These are phyloP conservation scores for Xenopus petersii DNA, from an alignment of 2,797 vertebrate species.

Conservation along the genomic window DNA sequence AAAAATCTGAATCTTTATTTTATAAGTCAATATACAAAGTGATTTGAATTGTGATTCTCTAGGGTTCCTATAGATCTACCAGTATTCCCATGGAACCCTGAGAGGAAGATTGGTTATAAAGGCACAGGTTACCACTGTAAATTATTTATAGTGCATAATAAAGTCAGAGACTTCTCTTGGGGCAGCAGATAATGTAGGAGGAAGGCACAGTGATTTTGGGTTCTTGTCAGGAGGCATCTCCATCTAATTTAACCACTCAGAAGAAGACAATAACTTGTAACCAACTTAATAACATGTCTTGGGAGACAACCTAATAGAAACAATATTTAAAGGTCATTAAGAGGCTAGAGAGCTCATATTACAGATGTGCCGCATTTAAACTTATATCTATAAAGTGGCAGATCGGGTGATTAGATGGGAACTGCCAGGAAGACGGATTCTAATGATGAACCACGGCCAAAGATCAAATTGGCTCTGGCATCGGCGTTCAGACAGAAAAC, in stretches of 20 bases:
- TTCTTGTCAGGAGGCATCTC: not conserved
- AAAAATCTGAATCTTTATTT: not conserved
- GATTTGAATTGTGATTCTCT: conserved; percentile 6
- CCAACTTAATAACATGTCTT: not conserved
- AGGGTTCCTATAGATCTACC: not conserved
- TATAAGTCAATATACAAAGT: not conserved
- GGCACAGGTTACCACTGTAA: conserved; percentile 7
- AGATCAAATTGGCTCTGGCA: not conserved
- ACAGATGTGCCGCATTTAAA: not conserved
- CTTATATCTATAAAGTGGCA: not conserved
- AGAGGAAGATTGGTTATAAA: conserved; percentile 3
- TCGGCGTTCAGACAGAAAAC: not conserved
- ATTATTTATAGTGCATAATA: conserved; percentile 37
- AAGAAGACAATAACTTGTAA: not conserved
- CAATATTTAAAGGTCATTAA: not conserved
- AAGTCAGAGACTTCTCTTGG: not conserved
- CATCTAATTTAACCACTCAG: not conserved
- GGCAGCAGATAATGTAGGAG: not conserved
- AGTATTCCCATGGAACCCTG: conserved; percentile 13
- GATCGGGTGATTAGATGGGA: not conserved
- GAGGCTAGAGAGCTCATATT: not conserved
- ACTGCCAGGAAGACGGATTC: not conserved
- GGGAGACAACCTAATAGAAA: not conserved
- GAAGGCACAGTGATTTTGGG: not conserved
- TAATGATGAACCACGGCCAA: not conserved